Conservation (phyloP, 2,888 invertebrate species). For the Alviniconcha strummeri region DNA sequence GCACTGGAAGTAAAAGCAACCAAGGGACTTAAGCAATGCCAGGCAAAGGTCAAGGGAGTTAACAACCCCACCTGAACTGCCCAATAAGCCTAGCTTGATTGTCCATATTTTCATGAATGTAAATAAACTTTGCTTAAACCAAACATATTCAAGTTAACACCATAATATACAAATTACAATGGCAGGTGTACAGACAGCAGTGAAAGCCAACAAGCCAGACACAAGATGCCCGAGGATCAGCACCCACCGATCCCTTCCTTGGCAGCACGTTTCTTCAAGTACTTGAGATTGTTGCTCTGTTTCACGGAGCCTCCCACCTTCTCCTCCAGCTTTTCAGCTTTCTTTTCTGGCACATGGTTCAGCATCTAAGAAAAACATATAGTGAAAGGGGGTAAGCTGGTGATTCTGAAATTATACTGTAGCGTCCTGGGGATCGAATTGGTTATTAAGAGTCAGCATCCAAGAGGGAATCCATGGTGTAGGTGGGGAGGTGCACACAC, state of each 20-base stretch:
- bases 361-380: conserved; percentile 4
- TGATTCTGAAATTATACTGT: too few relatives aligned
- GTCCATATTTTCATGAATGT: too few relatives aligned
- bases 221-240: background rate
- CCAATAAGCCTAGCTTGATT: too few relatives aligned
- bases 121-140: too few relatives aligned
- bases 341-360: conserved; percentile 9
- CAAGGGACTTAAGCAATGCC: too few relatives aligned
- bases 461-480: too few relatives aligned
- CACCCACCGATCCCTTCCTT: conserved; percentile 29
- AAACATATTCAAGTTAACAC: background rate
- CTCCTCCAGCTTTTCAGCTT: background rate
- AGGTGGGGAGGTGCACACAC: background rate
- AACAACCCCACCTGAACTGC: too few relatives aligned
- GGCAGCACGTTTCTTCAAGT: conserved; percentile 26
- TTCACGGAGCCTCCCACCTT: conserved; percentile 21
- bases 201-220: background rate
- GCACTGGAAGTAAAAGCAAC: too few relatives aligned
- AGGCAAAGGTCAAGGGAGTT: too few relatives aligned
- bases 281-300: conserved; percentile 11
- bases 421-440: too few relatives aligned
- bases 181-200: background rate
- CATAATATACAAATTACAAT: background rate
- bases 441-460: too few relatives aligned
- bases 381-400: too few relatives aligned